Base-by-base conservation (phyloP, 2,888 invertebrate genomes). In the Sussaba pulchella region DNA sequence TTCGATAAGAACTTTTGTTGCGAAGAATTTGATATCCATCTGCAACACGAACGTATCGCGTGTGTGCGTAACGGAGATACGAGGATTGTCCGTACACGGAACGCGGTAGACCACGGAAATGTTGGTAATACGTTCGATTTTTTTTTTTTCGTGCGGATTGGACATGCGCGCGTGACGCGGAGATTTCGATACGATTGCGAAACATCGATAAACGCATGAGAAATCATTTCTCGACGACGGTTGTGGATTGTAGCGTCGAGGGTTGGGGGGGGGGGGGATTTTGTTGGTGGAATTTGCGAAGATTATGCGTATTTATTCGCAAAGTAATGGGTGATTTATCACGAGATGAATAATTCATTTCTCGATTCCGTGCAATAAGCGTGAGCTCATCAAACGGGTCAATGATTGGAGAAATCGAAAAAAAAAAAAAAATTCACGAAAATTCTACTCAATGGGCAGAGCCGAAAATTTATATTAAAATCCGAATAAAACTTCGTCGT, bases 151-250 rank as follows among this genome's bases (percentile, higher is more conserved):
- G n/a, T n/a, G n/a, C n/a, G n/a, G n/a, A n/a, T n/a, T 9, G 41
- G 6, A 26, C 10, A 43, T 63, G 21, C 12, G 31, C 31, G 26
- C 10, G 31, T 26, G 45, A 14, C 21, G 2, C n/a, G n/a, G 21
- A 12, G 47, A 45, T 73, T 73, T 59, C 19, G 12, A 67, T 47
- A 63, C 69, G 64, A 64, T 66, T 24, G 36, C 63, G 14, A 45
- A 54, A 64, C 69, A 64, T 61, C 69, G 78, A 78, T 78, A 78
- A 77, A 69, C 52, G 78, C 73, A 78, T 45, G 54, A 74, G 54
- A 57, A 64, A 64, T 79, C 64, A 31, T 45, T 63, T 61, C 74
- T 64, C 50, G 70, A 59, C 64, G 52, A 64, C 36, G 64, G 43
- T 66, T 21, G 24, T 41, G 43, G n/a, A 47, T 19, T 47, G 19